These are phyloP conservation scores for Dromas ardeola DNA, from an alignment of 2,113 vertebrate genomes.

Conservation along the genomic window DNA sequence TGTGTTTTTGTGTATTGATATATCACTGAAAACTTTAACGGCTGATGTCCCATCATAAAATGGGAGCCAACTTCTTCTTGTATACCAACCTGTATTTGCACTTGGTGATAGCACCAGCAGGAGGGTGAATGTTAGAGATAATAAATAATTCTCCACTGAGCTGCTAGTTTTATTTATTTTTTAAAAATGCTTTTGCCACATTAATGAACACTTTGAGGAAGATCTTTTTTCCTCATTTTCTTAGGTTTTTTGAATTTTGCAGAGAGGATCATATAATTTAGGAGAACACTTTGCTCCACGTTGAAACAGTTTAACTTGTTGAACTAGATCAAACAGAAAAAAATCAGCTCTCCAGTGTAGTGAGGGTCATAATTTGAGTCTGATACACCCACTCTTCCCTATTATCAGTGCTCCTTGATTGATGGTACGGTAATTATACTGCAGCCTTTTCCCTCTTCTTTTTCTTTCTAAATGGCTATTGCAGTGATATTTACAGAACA, in stretches of 20 bases:
- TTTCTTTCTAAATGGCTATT: background rate
- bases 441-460: background rate
- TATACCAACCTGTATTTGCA: background rate
- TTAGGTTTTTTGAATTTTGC: background rate
- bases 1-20: background rate
- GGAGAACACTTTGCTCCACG: background rate
- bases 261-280: background rate
- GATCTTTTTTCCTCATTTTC: background rate
- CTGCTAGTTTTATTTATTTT: background rate
- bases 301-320: background rate
- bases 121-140: background rate
- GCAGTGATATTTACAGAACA: background rate
- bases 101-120: background rate
- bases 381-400: background rate
- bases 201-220: background rate
- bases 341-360: background rate
- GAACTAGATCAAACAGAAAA: background rate
- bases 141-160: background rate
- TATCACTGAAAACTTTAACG: background rate
- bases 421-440: background rate
- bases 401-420: background rate
- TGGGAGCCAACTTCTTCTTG: background rate
- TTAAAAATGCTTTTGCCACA: background rate
- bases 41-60: background rate
- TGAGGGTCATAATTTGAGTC: background rate